A percentile compares a stretch with the other conserved stretches of the same genome.
Evolutionary conservation across 2,888 invertebrate species (phyloP).

Genomic region (Drosophila quinaria): DNA sequence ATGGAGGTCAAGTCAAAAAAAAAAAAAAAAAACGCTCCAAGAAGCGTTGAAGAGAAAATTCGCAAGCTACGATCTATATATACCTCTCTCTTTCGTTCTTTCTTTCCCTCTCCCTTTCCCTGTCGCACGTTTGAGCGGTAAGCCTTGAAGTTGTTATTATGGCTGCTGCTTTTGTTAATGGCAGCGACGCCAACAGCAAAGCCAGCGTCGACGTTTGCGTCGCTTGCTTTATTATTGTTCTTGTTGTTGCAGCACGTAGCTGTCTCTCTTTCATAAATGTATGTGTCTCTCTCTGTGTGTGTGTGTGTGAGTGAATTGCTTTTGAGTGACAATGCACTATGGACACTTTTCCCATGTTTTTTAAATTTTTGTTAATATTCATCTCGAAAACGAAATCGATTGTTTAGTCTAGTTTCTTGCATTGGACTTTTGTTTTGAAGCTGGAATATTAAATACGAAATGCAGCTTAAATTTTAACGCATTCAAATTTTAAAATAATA

Average conservation of each 20-base stretch:
- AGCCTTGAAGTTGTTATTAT: conserved; percentile 69
- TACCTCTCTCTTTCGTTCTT: background rate
- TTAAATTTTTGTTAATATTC: background rate
- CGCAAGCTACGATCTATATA: conserved; percentile 27
- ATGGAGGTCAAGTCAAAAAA: conserved; percentile 68
- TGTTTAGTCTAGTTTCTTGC: background rate
- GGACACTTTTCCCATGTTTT: background rate
- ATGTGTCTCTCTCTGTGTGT: conserved; percentile 30
- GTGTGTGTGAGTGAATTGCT: conserved; percentile 30
- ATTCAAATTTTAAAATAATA: no score
- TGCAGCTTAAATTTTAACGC: no score
- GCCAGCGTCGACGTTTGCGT: conserved; percentile 53
- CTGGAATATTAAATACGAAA: no score
- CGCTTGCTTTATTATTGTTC: conserved; percentile 61
- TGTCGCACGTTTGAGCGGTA: conserved; percentile 38
- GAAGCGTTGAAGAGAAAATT: conserved; percentile 66
- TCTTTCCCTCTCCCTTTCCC: conserved; percentile 6
- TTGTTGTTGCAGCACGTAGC: conserved; percentile 52
- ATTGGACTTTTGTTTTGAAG: no score
- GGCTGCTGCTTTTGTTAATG: conserved; percentile 50
- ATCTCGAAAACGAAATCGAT: background rate
- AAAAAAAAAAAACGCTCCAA: conserved; percentile 41
- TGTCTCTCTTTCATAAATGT: conserved; percentile 29
- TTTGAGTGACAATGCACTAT: conserved; percentile 67
- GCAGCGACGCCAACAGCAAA: conserved; percentile 39